phyloP scores from a whole-genome alignment of 2,113 vertebrate genomes.

The Dascyllus trimaculatus region DNA sequence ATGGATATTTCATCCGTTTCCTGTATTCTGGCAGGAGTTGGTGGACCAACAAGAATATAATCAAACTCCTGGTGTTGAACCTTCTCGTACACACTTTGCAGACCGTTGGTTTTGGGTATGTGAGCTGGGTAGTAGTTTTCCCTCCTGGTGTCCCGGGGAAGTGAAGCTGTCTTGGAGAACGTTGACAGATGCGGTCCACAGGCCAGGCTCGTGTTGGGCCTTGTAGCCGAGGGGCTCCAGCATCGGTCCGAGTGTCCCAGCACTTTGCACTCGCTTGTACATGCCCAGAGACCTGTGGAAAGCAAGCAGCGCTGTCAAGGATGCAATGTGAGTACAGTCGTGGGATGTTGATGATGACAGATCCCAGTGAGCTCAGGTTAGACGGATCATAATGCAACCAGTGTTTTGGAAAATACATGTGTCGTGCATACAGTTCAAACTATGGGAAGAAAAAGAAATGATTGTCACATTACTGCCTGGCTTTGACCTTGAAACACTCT shows the following conservation, averaged over 20 bases:
- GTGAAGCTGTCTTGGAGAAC: constrained; percentile 93
- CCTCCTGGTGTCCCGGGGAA: constrained; percentile 91
- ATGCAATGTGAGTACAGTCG: constrained; percentile 7
- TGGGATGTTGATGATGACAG: constrained; percentile 12
- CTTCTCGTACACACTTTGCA: constrained; percentile 96
- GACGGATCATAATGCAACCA: constrained; percentile 22
- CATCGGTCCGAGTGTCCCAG: constrained; percentile 97
- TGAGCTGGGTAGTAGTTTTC: constrained; percentile 93
- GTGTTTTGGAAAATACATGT: constrained; percentile 11
- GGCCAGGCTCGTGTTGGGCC: constrained; percentile 84
- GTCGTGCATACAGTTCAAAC: not conserved
- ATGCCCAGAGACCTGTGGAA: constrained; percentile 93
- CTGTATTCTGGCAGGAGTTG: constrained; percentile 90
- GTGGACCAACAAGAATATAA: constrained; percentile 90
- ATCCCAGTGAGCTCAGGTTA: constrained; percentile 17
- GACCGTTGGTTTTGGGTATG: constrained; percentile 89
- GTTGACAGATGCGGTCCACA: constrained; percentile 86
- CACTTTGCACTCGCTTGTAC: constrained; percentile 96
- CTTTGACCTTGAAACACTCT: not conserved
- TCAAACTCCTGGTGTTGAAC: constrained; percentile 94
- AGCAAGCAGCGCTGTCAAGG: constrained; percentile 31
- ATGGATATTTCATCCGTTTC: constrained; percentile 93
- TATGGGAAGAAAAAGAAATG: not conserved
- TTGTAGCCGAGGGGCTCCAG: constrained; percentile 94
- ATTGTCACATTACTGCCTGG: not conserved